Evolutionary conservation across 2,888 invertebrate species (phyloP), one percentile per base, ranked within the genome.

Genomic region (Ptycholaimellus sp.): DNA sequence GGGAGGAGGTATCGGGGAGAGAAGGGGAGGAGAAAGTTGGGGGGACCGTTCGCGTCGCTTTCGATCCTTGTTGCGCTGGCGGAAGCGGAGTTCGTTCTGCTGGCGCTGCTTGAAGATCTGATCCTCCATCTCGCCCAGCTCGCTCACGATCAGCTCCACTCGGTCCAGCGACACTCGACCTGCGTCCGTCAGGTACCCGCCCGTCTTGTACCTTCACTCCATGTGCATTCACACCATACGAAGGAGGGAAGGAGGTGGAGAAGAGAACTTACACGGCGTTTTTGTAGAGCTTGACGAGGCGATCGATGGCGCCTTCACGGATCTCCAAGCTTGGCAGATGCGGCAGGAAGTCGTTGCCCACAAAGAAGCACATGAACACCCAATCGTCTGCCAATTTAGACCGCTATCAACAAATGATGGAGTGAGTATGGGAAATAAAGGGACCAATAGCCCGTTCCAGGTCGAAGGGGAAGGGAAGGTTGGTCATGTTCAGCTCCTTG

Each of bases 281-380:
- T 65, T 99, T 96, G 59, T 99, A 96, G 41, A 96, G 63, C 47
- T 69, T 73, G 5, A 96, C 75, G 16, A 96, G 69, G 37, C 87
- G 67, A 61, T 96, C 93, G 33, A 96, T 87, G 0, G 96, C 53
- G 27, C 48, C 48, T 41, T 54, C 63, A 52, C 66, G 69, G 54
- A 99, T 96, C 68, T 96, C 93, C 48, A 96, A 64, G 35, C 87
- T 87, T 3, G 96, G 96, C 46, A 96, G 67, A 67, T 99, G 96
- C 0, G 96, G 96, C 50, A 96, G 61, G 59, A 96, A 96, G 64
- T 96, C 96, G 57, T 96, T 96, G 33, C 96, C 96, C 5, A 54
- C 54, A 42, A 96, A 96, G 66, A 99, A 96, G 58, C 96, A 96
- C 83, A 96, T 87, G 50, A 71, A 69, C 14, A 71, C 90, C 93